Evolutionary conservation across 2,113 vertebrate genomes (phyloP), one percentile per base, ranked within the genome.

Genomic region (Rhynchopsitta pachyrhyncha): DNA sequence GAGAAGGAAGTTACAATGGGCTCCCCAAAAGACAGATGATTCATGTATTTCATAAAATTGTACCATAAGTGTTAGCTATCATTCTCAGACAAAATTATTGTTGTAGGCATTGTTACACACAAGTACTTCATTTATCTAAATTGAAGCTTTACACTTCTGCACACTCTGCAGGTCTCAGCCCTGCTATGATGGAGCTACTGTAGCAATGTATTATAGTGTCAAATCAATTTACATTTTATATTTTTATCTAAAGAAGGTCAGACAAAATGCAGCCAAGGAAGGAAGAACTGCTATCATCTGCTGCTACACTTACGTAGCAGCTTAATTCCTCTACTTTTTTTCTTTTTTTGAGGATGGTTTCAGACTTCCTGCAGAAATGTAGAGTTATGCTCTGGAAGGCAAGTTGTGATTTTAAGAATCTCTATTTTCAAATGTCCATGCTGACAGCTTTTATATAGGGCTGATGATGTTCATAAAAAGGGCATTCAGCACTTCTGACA

Each of bases 111-210:
- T 92, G 90, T 88, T 92, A 77, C 80, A 83, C 16, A 1, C 71
- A 92, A 96, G 69, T 79, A 78, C 66, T 84, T 92, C 93, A 95
- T 97, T 95, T 92, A 82, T 93, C 96, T 92, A 84, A 93, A 96
- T 66, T 22, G 25, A 86, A 85, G 52, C 28, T 92, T 93, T 75
- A 67, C 80, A 49, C 76, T 94, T 81, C 75, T 70, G 63, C 1
- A 11, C 84, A 44, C 69, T 78, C 73, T 55, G 86, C 90, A 92
- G 80, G 83, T 88, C 92, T 93, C 93, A 91, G 83, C 73, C 66
- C 66, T 82, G 80, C 86, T 80, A 76, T 19, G 66, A 88, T 49
- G 57, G 86, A 91, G 49, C 78, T 88, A 74, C 71, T 46, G 63
- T 28, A 67, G 82, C 63, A 94, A 90, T 74, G 53, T 11, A 90